phyloP scores from a whole-genome alignment of 2,888 invertebrate species.

The Catocala nupta region DNA sequence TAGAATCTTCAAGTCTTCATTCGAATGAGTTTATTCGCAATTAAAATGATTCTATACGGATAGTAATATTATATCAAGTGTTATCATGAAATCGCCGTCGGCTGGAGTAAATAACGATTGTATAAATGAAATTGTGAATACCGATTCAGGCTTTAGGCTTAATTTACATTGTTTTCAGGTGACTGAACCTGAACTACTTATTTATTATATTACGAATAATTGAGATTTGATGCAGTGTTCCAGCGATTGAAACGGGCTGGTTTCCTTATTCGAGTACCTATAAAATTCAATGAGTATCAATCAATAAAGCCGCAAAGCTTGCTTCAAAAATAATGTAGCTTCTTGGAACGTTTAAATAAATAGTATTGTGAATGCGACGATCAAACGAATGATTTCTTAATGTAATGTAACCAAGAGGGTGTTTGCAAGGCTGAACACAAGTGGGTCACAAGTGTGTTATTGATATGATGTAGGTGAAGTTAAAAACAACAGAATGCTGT shows the following conservation, averaged over 20 bases:
- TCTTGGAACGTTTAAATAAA: too few species aligned
- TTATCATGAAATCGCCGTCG: not conserved
- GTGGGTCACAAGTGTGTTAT: constrained; percentile 24
- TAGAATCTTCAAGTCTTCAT: too few species aligned
- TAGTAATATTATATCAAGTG: too few species aligned
- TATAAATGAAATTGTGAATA: not conserved
- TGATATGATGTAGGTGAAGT: constrained; percentile 18
- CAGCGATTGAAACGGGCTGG: too few species aligned
- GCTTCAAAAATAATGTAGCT: too few species aligned
- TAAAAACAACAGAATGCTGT: constrained; percentile 6
- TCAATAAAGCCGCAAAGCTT: too few species aligned
- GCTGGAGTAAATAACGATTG: not conserved
- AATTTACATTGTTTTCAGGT: not conserved
- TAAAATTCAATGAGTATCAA: too few species aligned
- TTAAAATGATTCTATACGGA: too few species aligned
- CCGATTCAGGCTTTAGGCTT: not conserved
- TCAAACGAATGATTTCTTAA: not conserved
- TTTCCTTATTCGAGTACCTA: too few species aligned
- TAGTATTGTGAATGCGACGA: not conserved
- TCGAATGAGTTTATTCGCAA: too few species aligned
- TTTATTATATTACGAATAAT: not conserved
- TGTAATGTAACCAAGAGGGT: not conserved
- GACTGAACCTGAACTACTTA: not conserved
- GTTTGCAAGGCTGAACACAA: constrained; percentile 17
- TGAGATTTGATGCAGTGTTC: too few species aligned